Evolutionary conservation across 2,888 invertebrate genomes (phyloP).

Genomic region (Nomada ruficornis): DNA sequence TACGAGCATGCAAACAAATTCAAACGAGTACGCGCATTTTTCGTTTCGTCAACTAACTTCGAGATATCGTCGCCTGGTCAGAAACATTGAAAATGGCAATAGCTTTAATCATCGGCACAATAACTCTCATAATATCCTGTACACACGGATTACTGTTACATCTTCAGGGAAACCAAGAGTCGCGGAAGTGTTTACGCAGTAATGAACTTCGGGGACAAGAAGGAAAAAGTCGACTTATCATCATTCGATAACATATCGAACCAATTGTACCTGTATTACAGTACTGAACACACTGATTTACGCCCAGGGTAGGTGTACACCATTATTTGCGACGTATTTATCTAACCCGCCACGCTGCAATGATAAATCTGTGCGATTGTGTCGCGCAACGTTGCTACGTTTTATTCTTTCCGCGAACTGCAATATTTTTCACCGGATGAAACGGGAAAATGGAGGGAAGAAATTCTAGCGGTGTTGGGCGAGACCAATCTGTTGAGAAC

Average conservation of each 20-base stretch:
- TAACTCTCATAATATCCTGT: background rate
- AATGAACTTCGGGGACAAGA: conserved; percentile 86
- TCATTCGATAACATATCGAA: conserved; percentile 85
- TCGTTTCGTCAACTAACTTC: too few species aligned
- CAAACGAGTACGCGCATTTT: too few species aligned
- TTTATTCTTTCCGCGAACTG: background rate
- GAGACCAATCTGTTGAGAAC: background rate
- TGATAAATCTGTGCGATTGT: conserved; percentile 4
- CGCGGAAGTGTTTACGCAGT: conserved; percentile 84
- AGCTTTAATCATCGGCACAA: background rate
- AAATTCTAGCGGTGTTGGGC: background rate
- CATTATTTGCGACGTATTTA: background rate
- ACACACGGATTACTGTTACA: background rate
- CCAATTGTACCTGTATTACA: conserved; percentile 85
- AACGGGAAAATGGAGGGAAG: background rate
- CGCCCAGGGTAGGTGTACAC: conserved; percentile 60
- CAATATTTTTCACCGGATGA: background rate
- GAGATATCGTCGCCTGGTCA: too few species aligned
- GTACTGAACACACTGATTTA: conserved; percentile 76
- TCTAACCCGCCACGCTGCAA: background rate
- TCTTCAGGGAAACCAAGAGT: conserved; percentile 80
- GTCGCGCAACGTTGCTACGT: background rate
- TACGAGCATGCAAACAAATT: too few species aligned
- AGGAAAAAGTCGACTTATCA: conserved; percentile 86
- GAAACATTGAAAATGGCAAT: too few species aligned